Base-by-base conservation (phyloP, 2,113 vertebrate species). In the Pedetes capensis region DNA sequence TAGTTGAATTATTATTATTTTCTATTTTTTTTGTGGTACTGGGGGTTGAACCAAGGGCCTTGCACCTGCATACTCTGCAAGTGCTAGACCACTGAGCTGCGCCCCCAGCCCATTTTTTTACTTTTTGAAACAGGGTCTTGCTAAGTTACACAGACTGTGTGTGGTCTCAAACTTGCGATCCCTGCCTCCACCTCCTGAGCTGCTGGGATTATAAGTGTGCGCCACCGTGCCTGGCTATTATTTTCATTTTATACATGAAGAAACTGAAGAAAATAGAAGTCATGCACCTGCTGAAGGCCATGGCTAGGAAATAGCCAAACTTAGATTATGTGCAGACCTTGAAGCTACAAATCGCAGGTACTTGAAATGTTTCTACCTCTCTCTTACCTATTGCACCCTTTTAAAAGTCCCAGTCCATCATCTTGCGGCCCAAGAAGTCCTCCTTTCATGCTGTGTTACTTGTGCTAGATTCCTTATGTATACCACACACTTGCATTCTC, bases 1-100 rank as follows among this genome's bases (percentile, higher is more conserved):
- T 74, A 72, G 3, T 87, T 74, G 92, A 92, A 90, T 75, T 53
- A 76, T 66, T 94, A 47, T 64, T 22, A 68, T 94, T 89, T 89
- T 4, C 34, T n/a, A n/a, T n/a, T n/a, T n/a, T n/a, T n/a, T n/a
- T n/a, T n/a, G n/a, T n/a, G n/a, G n/a, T n/a, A n/a, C n/a, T n/a
- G n/a, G n/a, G n/a, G n/a, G n/a, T n/a, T n/a, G n/a, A n/a, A n/a
- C n/a, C n/a, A n/a, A n/a, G n/a, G n/a, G n/a, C n/a, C n/a, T n/a
- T n/a, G n/a, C n/a, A n/a, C n/a, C n/a, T n/a, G n/a, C n/a, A n/a
- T n/a, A n/a, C n/a, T n/a, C n/a, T n/a, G n/a, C n/a, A n/a, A n/a
- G n/a, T n/a, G n/a, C n/a, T n/a, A n/a, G n/a, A n/a, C n/a, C n/a
- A n/a, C n/a, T n/a, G n/a, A n/a, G n/a, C n/a, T n/a, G n/a, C n/a